These are phyloP conservation scores for Trichopria drosophilae DNA, from an alignment of 2,888 invertebrate genomes.

Conservation along the genomic window DNA sequence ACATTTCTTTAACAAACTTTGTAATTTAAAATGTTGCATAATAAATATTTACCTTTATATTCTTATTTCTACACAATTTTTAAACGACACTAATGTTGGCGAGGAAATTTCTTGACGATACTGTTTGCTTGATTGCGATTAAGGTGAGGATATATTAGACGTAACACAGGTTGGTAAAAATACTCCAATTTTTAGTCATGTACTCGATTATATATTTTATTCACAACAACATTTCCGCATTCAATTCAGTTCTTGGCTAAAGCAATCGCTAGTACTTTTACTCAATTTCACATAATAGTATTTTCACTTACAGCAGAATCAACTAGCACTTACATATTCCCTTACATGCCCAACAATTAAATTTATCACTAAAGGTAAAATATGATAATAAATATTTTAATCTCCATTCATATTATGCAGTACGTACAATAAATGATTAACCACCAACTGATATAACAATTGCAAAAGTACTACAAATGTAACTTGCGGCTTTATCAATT, in stretches of 20 bases:
- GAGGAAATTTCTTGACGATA: too few relatives aligned
- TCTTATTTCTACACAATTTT: too few relatives aligned
- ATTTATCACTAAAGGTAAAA: slow-evolving; percentile 32
- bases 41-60: too few relatives aligned
- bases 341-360: slow-evolving; percentile 30
- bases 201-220: slow-evolving; percentile 30
- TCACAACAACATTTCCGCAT: slow-evolving; percentile 29
- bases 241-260: slow-evolving; percentile 28
- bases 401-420: slow-evolving; percentile 40
- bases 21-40: too few relatives aligned
- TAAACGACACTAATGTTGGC: too few relatives aligned
- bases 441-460: slow-evolving; percentile 41
- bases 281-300: slow-evolving; percentile 19
- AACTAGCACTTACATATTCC: slow-evolving; percentile 27
- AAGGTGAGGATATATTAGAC: too few relatives aligned
- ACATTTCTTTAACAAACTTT: too few relatives aligned
- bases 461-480: slow-evolving; percentile 29
- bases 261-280: slow-evolving; percentile 21
- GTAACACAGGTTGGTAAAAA: too few relatives aligned
- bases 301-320: background rate
- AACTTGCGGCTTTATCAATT: slow-evolving; percentile 23
- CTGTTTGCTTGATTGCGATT: too few relatives aligned
- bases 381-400: slow-evolving; percentile 45
- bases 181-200: slow-evolving; percentile 25
- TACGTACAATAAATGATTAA: slow-evolving; percentile 41